Conservation (phyloP, 2,113 vertebrate genomes). For the Rafetus swinhoei region DNA sequence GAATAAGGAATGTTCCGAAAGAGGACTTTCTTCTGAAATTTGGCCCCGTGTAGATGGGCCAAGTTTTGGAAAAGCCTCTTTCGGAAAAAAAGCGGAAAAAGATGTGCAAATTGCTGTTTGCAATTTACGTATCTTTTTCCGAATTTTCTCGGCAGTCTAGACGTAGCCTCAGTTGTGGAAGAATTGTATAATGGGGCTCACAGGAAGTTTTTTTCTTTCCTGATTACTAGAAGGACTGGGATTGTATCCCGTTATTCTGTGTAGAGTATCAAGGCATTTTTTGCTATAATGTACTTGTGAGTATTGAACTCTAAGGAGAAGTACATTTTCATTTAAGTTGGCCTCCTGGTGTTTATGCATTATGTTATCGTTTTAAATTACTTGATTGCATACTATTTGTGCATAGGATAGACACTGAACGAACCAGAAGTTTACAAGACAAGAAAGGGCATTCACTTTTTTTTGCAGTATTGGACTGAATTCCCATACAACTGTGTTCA, state of each 20-base stretch:
- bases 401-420: background rate
- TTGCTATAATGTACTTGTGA: background rate
- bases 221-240: too few species aligned
- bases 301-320: background rate
- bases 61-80: too few species aligned
- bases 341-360: background rate
- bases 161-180: background rate
- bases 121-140: too few species aligned
- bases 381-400: background rate
- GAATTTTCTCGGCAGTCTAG: too few species aligned
- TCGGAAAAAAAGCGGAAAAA: too few species aligned
- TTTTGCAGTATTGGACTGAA: background rate
- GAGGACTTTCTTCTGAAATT: too few species aligned
- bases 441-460: background rate
- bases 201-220: background rate
- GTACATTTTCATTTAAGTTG: background rate
- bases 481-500: background rate
- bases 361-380: background rate
- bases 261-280: background rate
- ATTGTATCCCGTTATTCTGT: background rate
- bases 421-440: background rate
- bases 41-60: too few species aligned
- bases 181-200: background rate
- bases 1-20: too few species aligned
- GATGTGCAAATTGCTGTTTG: too few species aligned